Base-by-base conservation (phyloP, 64 coral and sea anemone species). In the Stichodactyla mertensii region DNA sequence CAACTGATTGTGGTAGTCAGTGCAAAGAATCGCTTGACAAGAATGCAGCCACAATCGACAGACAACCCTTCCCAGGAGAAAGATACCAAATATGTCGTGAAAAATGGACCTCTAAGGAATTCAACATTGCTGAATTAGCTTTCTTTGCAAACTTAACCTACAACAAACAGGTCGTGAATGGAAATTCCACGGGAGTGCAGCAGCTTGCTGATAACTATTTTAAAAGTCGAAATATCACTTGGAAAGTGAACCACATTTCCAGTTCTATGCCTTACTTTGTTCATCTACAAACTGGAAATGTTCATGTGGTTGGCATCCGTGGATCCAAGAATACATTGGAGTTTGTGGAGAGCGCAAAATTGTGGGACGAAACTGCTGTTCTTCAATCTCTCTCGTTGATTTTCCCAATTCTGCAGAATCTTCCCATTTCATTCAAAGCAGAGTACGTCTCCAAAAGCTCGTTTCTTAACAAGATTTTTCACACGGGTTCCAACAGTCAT, bases 111-210 rank as follows among this genome's bases (percentile, higher is more conserved):
- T 77, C 84, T 0, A 82, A 83, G 15, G 52, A 52, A 19, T 27
- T 94, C n/a, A 94, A 90, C 74, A 62, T 94, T 10, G 92, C 88
- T 59, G 92, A 94, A 59, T 45, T 94, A 6, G 88, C 92, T 10
- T 90, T 90, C 57, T 53, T 94, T 15, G 85, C 92, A 5, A 83
- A 82, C 45, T 61, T 87, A 10, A 53, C 85, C 16, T 94, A 94
- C 79, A 86, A 89, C 22, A 61, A 31, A 81, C 51, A 52, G 2
- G 14, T 81, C 7, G 5, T 20, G 3, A 22, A 81, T 6, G 52
- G 3, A 4, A 81, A 81, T 81, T 54, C 78, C 2, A 55, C 78
- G 54, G 78, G 51, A 22, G 18, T 81, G 19, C 51, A 20, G 10
- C n/a, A 52, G 20, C 36, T 81, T 52, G 78, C 51, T 8, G 19